These are phyloP conservation scores for Pyrochroa serraticornis DNA, from an alignment of 2,888 invertebrate genomes.

Conservation along the genomic window DNA sequence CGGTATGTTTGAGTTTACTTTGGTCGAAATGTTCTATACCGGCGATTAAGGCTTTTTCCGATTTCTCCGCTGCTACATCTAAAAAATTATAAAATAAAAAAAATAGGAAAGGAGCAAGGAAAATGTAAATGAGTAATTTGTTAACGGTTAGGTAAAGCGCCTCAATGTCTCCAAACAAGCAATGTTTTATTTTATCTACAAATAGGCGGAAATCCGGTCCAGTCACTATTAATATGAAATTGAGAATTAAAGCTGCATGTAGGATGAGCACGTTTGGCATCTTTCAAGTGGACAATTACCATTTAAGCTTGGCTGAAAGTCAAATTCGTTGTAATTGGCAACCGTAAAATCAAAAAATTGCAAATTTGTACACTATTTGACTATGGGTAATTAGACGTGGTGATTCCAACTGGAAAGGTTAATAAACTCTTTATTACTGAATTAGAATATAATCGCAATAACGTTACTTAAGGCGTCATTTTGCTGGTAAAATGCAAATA, in stretches of 20 bases:
- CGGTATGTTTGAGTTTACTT: constrained; percentile 84
- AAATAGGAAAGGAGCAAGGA: not conserved
- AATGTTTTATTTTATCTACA: constrained; percentile 9
- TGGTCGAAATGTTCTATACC: constrained; percentile 88
- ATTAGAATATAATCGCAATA: not conserved
- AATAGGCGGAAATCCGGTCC: constrained; percentile 23
- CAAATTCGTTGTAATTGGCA: too few relatives aligned
- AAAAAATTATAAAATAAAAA: constrained; percentile 42
- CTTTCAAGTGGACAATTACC: not conserved
- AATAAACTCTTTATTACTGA: not conserved
- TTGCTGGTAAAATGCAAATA: too few relatives aligned
- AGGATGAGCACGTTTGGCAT: too few relatives aligned
- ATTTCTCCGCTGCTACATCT: constrained; percentile 90
- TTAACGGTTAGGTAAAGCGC: too few relatives aligned
- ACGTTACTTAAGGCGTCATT: too few relatives aligned
- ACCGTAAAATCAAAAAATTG: too few relatives aligned
- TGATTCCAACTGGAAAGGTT: not conserved
- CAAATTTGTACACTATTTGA: too few relatives aligned
- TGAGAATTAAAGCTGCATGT: too few relatives aligned
- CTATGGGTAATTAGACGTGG: not conserved
- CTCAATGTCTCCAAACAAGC: too few relatives aligned
- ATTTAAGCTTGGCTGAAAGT: not conserved
- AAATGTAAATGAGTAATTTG: not conserved
- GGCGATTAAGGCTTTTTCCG: constrained; percentile 80
- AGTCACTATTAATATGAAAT: not conserved